Evolutionary conservation across 2,888 invertebrate species (phyloP).

Genomic region (Pachydiplax longipennis): DNA sequence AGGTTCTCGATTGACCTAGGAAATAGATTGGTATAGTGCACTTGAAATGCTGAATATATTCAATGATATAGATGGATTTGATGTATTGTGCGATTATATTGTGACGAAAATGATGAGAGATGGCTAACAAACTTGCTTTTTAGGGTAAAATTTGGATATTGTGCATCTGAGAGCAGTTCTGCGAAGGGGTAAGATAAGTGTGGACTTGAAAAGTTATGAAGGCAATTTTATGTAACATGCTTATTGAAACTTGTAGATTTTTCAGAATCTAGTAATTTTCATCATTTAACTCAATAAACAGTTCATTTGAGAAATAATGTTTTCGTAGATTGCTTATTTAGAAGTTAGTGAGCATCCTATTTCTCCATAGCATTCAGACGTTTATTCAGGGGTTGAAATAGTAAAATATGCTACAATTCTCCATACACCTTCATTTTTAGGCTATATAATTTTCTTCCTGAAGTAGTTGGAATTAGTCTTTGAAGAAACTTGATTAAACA

Average conservation of each 20-base stretch:
- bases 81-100: constrained; percentile 25
- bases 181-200: constrained; percentile 29
- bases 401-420: not conserved
- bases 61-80: not conserved
- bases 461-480: too few relatives aligned
- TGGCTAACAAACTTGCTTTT: constrained; percentile 40
- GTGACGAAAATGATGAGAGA: constrained; percentile 13
- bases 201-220: constrained; percentile 12
- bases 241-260: constrained; percentile 40
- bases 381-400: not conserved
- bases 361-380: not conserved
- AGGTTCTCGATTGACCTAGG: constrained; percentile 11
- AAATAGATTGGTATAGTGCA: constrained; percentile 8
- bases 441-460: too few relatives aligned
- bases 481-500: too few relatives aligned
- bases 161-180: constrained; percentile 31
- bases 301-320: constrained; percentile 28
- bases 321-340: constrained; percentile 13
- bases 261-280: constrained; percentile 41
- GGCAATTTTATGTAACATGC: constrained; percentile 40
- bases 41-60: constrained; percentile 1
- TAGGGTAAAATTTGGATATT: constrained; percentile 37
- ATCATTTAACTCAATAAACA: constrained; percentile 29
- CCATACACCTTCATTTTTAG: too few relatives aligned
- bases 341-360: not conserved